Percentiles rank a stretch among this genome's conserved stretches.
These are phyloP conservation scores for Acyrthosiphon pisum DNA, from an alignment of 1,140 invertebrate genomes.

Conservation along the genomic window DNA sequence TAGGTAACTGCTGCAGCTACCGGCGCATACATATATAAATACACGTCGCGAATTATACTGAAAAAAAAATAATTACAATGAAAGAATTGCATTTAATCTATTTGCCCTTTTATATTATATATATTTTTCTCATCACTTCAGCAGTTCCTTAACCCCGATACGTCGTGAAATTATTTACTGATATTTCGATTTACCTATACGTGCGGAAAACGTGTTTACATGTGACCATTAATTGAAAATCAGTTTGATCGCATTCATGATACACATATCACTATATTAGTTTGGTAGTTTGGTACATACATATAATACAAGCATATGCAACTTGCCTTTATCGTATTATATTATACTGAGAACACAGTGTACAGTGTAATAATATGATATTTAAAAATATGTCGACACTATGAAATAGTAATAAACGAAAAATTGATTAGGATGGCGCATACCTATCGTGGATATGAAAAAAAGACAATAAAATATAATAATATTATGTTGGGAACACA, in stretches of 20 bases:
- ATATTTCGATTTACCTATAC: not conserved
- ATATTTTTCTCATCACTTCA: not conserved
- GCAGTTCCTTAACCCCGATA: constrained; percentile 41
- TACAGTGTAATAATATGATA: not conserved
- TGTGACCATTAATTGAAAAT: constrained; percentile 11
- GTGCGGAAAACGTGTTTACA: not conserved
- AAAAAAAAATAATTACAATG: constrained; percentile 6
- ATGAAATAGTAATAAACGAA: not conserved
- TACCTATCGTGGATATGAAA: not conserved
- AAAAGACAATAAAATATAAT: not conserved
- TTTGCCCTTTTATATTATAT: constrained; percentile 1
- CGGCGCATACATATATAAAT: not conserved
- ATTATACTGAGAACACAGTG: not conserved
- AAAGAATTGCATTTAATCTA: constrained; percentile 23
- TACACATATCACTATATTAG: too few relatives aligned
- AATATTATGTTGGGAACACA: not conserved
- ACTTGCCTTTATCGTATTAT: too few relatives aligned
- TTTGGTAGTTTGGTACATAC: too few relatives aligned
- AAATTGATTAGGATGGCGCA: not conserved
- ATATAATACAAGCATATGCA: too few relatives aligned
- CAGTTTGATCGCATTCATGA: not conserved
- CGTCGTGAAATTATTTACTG: constrained; percentile 1
- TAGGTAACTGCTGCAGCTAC: not conserved
- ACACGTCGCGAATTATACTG: not conserved
- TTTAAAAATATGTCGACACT: not conserved